Conservation (phyloP, 2,113 vertebrate genomes). For the Phrynosoma platyrhinos region DNA sequence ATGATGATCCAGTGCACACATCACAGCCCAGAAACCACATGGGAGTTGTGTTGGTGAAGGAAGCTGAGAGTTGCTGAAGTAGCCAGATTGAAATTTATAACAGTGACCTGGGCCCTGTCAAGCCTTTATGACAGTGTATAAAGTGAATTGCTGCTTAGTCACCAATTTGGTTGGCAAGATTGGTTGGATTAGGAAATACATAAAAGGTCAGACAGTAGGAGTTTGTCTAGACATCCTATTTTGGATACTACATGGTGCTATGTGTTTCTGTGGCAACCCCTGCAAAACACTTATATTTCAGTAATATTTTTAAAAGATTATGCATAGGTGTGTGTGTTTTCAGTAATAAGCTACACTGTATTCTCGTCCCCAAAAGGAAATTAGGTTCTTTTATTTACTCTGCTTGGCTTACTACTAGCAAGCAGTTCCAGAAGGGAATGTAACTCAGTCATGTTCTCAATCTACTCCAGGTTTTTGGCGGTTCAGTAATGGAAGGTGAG, state of each 20-base stretch:
- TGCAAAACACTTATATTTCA: constrained; percentile 74
- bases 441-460: neutral
- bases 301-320: constrained; percentile 59
- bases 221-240: constrained; percentile 85
- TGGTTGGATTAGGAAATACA: constrained; percentile 77
- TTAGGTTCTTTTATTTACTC: constrained; percentile 25
- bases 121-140: constrained; percentile 75
- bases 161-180: constrained; percentile 79
- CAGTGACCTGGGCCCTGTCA: constrained; percentile 77
- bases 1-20: constrained; percentile 76
- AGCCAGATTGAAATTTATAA: constrained; percentile 80
- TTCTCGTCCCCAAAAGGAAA: constrained; percentile 32
- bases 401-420: rapidly evolving
- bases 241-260: constrained; percentile 68
- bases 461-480: neutral
- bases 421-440: neutral
- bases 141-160: constrained; percentile 81
- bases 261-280: constrained; percentile 75
- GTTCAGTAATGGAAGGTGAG: neutral
- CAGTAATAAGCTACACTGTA: constrained; percentile 21
- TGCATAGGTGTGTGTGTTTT: constrained; percentile 31
- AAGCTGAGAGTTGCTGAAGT: constrained; percentile 68
- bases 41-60: constrained; percentile 68
- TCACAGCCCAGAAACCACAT: constrained; percentile 73
- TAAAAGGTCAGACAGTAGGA: constrained; percentile 85